Evolutionary conservation across 2,113 vertebrate species (phyloP).

Genomic region (Triplophysa dalaica): DNA sequence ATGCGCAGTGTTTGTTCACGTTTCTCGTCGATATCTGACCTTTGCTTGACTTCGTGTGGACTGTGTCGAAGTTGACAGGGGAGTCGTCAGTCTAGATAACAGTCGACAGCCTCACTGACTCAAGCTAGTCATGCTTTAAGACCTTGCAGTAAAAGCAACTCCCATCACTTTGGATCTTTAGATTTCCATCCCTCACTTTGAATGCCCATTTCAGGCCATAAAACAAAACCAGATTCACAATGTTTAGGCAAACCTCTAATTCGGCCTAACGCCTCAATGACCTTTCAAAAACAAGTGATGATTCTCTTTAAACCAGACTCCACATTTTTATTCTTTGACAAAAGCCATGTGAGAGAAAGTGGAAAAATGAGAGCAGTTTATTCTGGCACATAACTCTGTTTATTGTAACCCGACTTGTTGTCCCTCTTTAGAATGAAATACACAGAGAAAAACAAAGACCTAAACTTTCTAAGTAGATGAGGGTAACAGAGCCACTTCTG

Average conservation of each 20-base stretch:
- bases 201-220: slow-evolving; percentile 31
- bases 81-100: slow-evolving; percentile 34
- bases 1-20: not conserved
- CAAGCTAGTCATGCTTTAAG: not conserved
- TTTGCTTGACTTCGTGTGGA: slow-evolving; percentile 26
- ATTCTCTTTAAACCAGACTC: not conserved
- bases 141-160: slow-evolving; percentile 8
- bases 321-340: slow-evolving; percentile 1
- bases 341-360: slow-evolving; percentile 44
- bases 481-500: slow-evolving; percentile 5
- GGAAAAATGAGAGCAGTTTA: slow-evolving; percentile 7
- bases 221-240: slow-evolving; percentile 13
- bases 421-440: slow-evolving; percentile 38
- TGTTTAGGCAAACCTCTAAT: slow-evolving; percentile 36
- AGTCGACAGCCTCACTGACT: slow-evolving; percentile 19
- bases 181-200: slow-evolving; percentile 46
- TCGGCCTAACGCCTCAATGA: slow-evolving; percentile 21
- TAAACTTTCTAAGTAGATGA: slow-evolving; percentile 38
- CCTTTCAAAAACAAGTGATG: slow-evolving; percentile 4
- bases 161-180: slow-evolving; percentile 38
- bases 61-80: slow-evolving; percentile 19
- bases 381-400: slow-evolving; percentile 35
- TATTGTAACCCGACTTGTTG: slow-evolving; percentile 22
- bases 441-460: slow-evolving; percentile 40
- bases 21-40: not conserved